These are phyloP conservation scores for Polypedilum vanderplanki DNA, from an alignment of 1,140 invertebrate genomes.

Conservation along the genomic window DNA sequence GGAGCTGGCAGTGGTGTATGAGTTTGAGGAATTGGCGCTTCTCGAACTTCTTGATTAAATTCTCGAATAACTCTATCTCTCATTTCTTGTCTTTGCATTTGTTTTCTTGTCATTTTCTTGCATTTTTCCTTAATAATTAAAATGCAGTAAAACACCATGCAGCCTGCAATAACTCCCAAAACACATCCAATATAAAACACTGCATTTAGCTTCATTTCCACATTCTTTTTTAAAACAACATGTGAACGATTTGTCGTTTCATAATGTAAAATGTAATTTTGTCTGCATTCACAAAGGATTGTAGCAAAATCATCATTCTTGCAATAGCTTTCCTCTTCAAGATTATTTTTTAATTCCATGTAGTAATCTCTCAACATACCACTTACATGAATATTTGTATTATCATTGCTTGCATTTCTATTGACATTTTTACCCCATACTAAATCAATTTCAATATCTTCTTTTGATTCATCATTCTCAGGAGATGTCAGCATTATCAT, in stretches of 20 bases:
- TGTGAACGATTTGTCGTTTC: neutral
- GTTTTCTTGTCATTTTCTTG: neutral
- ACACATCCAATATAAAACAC: slow-evolving; percentile 7
- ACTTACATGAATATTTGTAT: neutral
- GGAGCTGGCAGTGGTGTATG: neutral
- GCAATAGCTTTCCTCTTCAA: neutral
- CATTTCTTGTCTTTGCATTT: neutral
- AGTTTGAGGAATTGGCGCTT: neutral
- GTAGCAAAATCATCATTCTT: neutral
- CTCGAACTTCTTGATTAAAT: neutral
- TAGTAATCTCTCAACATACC: neutral
- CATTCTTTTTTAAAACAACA: neutral
- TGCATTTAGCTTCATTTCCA: neutral
- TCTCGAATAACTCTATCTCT: neutral
- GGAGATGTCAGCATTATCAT: slow-evolving; percentile 27
- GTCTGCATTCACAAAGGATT: neutral
- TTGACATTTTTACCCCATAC: neutral
- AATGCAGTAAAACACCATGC: neutral
- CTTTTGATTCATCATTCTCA: slow-evolving; percentile 11
- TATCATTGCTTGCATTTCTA: neutral
- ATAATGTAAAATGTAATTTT: neutral
- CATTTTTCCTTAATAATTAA: neutral
- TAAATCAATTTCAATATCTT: slow-evolving; percentile 22
- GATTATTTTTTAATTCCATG: neutral
- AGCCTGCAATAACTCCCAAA: neutral